Evolutionary conservation across 2,888 invertebrate species (phyloP), one percentile per base, ranked within the genome.

Genomic region (Drosophila merina): DNA sequence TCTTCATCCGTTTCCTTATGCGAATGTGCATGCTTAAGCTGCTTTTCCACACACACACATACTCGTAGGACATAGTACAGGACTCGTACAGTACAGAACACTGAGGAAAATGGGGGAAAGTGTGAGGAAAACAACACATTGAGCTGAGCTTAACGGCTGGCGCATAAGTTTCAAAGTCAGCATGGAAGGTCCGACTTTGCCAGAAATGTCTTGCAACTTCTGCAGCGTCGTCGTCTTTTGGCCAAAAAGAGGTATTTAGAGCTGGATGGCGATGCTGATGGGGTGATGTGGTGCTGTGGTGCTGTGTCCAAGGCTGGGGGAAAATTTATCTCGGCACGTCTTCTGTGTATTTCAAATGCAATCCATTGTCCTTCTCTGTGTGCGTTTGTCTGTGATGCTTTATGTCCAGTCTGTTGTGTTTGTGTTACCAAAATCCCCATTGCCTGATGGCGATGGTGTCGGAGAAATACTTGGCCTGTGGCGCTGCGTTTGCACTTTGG

Each of bases 151-250:
- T 74, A 77, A 76, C 81, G 74, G 74, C 82, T 74, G 72, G 76
- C 57, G 67, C 60, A 73, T 73, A 69, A 84, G 82, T 84, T 87
- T 84, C 84, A 84, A 84, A 84, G 84, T 85, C 87, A 84, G 75
- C 59, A 57, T 54, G 64, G 66, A 56, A 58, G 64, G 45, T 52
- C 56, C 68, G 62, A 63, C 36, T 36, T 10, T n/a, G 5, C 1
- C 36, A n/a, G n/a, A 14, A 31, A 28, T 66, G 60, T 79, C 75
- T 72, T 77, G 57, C 74, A 71, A 82, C 72, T 79, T 82, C 56
- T 77, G 75, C 80, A 58, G 74, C 69, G 68, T 78, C 66, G 69
- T 68, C 74, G 67, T 76, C 80, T 73, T 74, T 57, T 57, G 59
- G 40, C 56, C 33, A 28, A 20, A 62, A 62, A 48, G 31, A 26